These are phyloP conservation scores for Campoletis sonorensis DNA, from an alignment of 1,140 invertebrate genomes.

Conservation along the genomic window DNA sequence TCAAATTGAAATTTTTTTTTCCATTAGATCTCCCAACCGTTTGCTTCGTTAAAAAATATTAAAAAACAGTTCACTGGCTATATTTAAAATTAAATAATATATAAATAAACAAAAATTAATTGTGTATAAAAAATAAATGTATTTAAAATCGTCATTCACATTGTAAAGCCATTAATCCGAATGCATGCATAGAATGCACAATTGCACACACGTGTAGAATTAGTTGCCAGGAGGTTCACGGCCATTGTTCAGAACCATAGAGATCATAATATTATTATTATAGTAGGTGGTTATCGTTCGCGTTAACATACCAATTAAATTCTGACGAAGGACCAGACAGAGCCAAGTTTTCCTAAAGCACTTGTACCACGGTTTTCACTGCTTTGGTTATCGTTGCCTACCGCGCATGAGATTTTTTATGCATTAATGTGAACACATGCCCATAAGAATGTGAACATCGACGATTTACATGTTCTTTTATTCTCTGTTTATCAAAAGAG, in stretches of 20 bases:
- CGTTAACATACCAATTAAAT: background rate
- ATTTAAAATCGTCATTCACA: too few relatives aligned
- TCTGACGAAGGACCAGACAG: background rate
- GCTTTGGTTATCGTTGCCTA: background rate
- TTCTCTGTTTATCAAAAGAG: conserved; percentile 14
- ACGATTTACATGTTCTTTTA: conserved; percentile 17
- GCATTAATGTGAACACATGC: background rate
- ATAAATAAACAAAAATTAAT: too few relatives aligned
- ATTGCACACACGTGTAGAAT: too few relatives aligned
- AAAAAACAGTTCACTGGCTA: too few relatives aligned
- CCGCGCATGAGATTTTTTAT: background rate
- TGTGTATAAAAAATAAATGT: too few relatives aligned
- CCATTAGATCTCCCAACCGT: too few relatives aligned
- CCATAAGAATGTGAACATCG: background rate
- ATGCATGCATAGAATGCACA: too few relatives aligned
- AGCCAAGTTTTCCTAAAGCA: background rate
- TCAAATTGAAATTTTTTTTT: too few relatives aligned
- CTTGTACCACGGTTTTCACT: background rate
- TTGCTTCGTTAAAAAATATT: too few relatives aligned
- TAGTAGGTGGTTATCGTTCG: background rate
- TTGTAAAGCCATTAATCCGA: too few relatives aligned
- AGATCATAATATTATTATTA: background rate
- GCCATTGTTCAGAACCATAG: background rate
- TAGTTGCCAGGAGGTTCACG: too few relatives aligned
- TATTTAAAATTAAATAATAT: too few relatives aligned